Evolutionary conservation across 2,113 vertebrate genomes (phyloP).

Genomic region (Erpornis zantholeuca): DNA sequence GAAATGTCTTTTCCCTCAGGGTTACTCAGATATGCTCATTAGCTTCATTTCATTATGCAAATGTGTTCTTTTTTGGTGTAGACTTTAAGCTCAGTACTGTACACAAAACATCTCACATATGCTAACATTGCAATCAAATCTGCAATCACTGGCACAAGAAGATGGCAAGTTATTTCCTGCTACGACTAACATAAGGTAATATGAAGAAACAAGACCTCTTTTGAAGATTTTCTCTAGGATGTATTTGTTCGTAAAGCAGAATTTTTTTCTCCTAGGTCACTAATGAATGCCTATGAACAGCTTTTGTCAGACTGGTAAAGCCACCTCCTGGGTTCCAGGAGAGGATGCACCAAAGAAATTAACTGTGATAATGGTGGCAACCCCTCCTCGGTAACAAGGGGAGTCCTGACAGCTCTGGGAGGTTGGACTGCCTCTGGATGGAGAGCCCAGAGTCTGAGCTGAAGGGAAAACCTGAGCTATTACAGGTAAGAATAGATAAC

Average conservation of each 20-base stretch:
- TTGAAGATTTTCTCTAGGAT: not conserved
- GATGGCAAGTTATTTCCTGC: not conserved
- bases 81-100: not conserved
- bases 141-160: not conserved
- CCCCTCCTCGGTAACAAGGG: not conserved
- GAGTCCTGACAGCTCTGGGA: not conserved
- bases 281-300: not conserved
- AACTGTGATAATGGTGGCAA: not conserved
- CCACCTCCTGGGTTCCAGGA: not conserved
- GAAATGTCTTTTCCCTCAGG: not conserved
- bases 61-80: not conserved
- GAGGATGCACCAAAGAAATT: not conserved
- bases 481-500: not conserved
- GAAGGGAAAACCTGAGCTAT: not conserved
- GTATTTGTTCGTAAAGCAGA: not conserved
- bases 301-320: not conserved
- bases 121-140: not conserved
- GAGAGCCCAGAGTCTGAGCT: not conserved
- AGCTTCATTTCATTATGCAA: not conserved
- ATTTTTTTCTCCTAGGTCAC: not conserved
- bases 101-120: not conserved
- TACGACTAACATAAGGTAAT: not conserved
- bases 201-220: not conserved
- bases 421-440: not conserved
- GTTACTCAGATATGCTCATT: not conserved